Conservation (phyloP, 92 coral and sea anemone genomes). For the Actinernus sp. region DNA sequence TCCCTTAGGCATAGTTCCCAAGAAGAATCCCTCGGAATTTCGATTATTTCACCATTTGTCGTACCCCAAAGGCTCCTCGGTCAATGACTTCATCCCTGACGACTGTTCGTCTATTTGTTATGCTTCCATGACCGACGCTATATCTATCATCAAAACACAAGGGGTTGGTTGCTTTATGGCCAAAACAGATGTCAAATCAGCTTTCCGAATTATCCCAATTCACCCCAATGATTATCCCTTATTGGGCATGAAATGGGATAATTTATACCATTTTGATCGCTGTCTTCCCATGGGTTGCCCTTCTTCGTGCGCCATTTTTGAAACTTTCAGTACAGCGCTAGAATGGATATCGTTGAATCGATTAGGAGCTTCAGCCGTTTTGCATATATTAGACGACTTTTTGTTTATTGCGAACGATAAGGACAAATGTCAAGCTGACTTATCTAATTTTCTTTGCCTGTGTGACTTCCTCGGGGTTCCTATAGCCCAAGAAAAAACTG, state of each 20-base stretch:
- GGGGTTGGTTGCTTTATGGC: too few relatives aligned
- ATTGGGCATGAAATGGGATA: too few relatives aligned
- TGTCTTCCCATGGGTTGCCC: conserved; percentile 34
- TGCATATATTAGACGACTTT: conserved; percentile 50
- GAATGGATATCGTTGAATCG: conserved; percentile 29
- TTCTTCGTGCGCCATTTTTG: conserved; percentile 29
- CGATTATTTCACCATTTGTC: conserved; percentile 33
- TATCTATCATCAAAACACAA: neutral
- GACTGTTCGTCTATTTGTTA: conserved; percentile 15
- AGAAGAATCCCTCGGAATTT: conserved; percentile 12
- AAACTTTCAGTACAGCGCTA: conserved; percentile 27
- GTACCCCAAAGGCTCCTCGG: conserved; percentile 15
- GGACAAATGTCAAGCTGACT: neutral
- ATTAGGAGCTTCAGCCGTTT: conserved; percentile 7
- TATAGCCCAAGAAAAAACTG: neutral
- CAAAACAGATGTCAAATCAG: conserved; percentile 41
- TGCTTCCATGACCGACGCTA: conserved; percentile 11
- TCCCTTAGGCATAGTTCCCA: conserved; percentile 41
- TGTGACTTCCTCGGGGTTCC: conserved; percentile 41
- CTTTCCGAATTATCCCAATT: conserved; percentile 40
- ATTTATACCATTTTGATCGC: conserved; percentile 38
- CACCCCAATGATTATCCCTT: conserved; percentile 43
- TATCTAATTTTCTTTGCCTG: conserved; percentile 16
- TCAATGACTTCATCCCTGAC: conserved; percentile 19
- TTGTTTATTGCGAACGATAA: conserved; percentile 10